A percentile compares a stretch with the other conserved stretches of the same genome.
Evolutionary conservation across 2,113 vertebrate species (phyloP).

Genomic region (Cephalopterus ornatus): DNA sequence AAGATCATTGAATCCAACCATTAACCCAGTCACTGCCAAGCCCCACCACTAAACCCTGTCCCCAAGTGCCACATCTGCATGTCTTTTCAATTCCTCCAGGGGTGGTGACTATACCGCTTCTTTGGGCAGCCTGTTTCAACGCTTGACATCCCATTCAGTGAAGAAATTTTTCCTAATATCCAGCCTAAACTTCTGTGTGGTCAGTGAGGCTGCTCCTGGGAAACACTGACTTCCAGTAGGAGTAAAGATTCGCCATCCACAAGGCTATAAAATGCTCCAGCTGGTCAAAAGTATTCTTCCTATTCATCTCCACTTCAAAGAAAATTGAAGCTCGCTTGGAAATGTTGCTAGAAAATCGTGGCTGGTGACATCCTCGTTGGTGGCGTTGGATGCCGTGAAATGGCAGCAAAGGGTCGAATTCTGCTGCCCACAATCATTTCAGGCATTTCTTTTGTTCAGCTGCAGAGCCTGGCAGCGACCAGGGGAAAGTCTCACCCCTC

Average conservation of each 20-base stretch:
- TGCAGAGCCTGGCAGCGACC: neutral
- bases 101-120: neutral
- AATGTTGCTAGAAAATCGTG: neutral
- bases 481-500: neutral
- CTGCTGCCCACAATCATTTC: neutral
- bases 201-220: neutral
- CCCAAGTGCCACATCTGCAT: neutral
- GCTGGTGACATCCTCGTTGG: neutral
- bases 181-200: neutral
- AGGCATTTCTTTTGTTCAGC: neutral
- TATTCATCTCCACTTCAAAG: neutral
- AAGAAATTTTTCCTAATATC: neutral
- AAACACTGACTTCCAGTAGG: neutral
- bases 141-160: neutral
- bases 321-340: neutral
- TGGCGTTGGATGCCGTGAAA: neutral
- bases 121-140: neutral
- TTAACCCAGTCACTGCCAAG: neutral
- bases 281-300: neutral
- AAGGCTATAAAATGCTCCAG: neutral
- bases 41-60: neutral
- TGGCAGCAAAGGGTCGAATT: neutral
- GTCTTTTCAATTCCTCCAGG: neutral
- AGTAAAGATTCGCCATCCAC: neutral
- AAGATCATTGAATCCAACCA: accelerated